A percentile compares a stretch with the other conserved stretches of the same genome.
These are phyloP conservation scores for Rosalia funebris DNA, from an alignment of 2,888 invertebrate species.

Conservation along the genomic window DNA sequence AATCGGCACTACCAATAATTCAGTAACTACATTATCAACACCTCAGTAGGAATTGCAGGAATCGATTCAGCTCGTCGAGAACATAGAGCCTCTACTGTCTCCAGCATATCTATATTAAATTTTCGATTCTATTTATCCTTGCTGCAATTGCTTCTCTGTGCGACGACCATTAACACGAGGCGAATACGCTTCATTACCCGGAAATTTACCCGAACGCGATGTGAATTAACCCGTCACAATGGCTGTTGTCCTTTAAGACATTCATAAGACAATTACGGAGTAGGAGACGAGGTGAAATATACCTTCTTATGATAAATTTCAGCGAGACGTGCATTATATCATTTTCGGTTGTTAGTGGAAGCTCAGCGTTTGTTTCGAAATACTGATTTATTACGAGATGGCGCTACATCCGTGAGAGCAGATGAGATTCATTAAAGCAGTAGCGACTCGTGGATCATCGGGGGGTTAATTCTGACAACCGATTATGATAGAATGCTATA, in stretches of 20 bases:
- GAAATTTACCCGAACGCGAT: slow-evolving; percentile 22
- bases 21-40: too few species aligned
- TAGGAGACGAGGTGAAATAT: slow-evolving; percentile 7
- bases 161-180: background rate
- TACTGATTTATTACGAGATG: slow-evolving; percentile 4
- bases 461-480: too few species aligned
- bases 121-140: slow-evolving; percentile 1
- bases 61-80: too few species aligned
- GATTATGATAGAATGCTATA: too few species aligned
- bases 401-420: background rate
- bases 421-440: too few species aligned
- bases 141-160: background rate
- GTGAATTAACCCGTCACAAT: slow-evolving; percentile 27
- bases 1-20: too few species aligned
- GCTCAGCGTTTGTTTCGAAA: background rate
- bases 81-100: too few species aligned
- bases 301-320: slow-evolving; percentile 8
- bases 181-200: slow-evolving; percentile 20
- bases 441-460: too few species aligned
- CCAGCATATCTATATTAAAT: background rate
- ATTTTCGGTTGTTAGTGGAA: background rate
- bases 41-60: too few species aligned
- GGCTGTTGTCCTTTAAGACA: slow-evolving; percentile 26
- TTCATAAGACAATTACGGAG: slow-evolving; percentile 28
- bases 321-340: slow-evolving; percentile 2